Evolutionary conservation across 2,888 invertebrate genomes (phyloP), one percentile per base, ranked within the genome.

Genomic region (Anodontia alba): DNA sequence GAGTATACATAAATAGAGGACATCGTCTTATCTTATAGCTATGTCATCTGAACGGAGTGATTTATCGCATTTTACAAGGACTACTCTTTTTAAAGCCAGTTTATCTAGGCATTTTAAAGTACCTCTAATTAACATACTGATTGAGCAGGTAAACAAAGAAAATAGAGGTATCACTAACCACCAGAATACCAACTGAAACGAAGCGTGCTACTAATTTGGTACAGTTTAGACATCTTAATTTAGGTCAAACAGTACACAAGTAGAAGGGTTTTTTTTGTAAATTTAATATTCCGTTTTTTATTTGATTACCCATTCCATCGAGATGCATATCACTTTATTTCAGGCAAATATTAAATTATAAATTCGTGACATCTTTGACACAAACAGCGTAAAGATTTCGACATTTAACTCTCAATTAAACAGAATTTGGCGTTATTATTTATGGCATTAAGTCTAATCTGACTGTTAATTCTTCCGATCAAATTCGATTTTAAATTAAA

Each of bases 51-150:
- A 33, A 20, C 10, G 62, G 12, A 10, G 62, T 62, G 62, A 62
- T 62, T 62, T 62, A 62, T 62, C 17, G 62, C 33, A 62, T 31
- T 62, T 62, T 62, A 33, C 33, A 31, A 62, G 33, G 62, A 29
- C 62, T 33, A 33, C 26, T 31, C 62, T 62, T 62, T 57, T 33
- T 33, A 62, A 62, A 62, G 5, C 23, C 26, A 62, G 33, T 62
- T 62, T 62, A 62, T 62, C 62, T 62, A 62, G 33, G 62, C 62
- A 62, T 62, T 49, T 51, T 20, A 38, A 75, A 66, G 51, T 75
- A 51, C 54, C 75, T 42, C 57, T 75, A 75, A 75, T 75, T 75
- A 75, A 57, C 75, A 57, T 54, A 26, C 69, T 42, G 51, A 36
- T 69, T 51, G 38, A 38, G 51, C 49, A 38, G 54, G 8, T 75